phyloP scores from a whole-genome alignment of 1,140 invertebrate species.

The Oncopodura yosiiana region DNA sequence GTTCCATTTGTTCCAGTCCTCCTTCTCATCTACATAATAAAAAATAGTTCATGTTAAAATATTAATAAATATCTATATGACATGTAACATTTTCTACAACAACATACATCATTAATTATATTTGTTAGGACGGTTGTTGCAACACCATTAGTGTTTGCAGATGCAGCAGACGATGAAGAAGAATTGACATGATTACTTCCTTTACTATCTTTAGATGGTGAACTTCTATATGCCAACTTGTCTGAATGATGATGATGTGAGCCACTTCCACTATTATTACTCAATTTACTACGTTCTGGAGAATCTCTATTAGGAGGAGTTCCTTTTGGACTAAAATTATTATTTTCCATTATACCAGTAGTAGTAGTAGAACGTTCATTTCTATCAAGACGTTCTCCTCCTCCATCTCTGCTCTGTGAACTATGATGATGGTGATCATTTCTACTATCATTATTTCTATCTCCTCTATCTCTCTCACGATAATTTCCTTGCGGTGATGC shows the following conservation, averaged over 20 bases:
- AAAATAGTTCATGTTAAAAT: background rate
- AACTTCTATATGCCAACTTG: slow-evolving; percentile 12
- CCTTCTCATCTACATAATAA: slow-evolving; percentile 23
- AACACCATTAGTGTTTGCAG: slow-evolving; percentile 23
- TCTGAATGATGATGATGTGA: background rate
- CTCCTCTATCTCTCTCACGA: slow-evolving; percentile 10
- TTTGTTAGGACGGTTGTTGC: slow-evolving; percentile 26
- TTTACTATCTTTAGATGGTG: slow-evolving; percentile 8
- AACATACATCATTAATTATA: slow-evolving; percentile 30
- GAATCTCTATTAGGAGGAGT: slow-evolving; percentile 14
- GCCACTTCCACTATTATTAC: slow-evolving; percentile 5
- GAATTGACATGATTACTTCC: slow-evolving; percentile 20
- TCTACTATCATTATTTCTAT: background rate
- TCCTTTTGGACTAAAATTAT: slow-evolving; percentile 13
- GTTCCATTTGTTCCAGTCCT: slow-evolving; percentile 29
- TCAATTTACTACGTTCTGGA: slow-evolving; percentile 23
- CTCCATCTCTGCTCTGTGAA: slow-evolving; percentile 10
- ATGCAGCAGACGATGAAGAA: background rate
- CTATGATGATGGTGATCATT: too few species aligned
- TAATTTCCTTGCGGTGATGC: slow-evolving; percentile 17
- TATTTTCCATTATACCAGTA: slow-evolving; percentile 16
- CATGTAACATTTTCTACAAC: background rate
- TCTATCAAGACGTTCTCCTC: background rate
- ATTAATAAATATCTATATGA: background rate
- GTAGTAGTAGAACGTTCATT: slow-evolving; percentile 1